These are phyloP conservation scores for Harpagoxenus sublaevis DNA, from an alignment of 2,888 invertebrate species.

Conservation along the genomic window DNA sequence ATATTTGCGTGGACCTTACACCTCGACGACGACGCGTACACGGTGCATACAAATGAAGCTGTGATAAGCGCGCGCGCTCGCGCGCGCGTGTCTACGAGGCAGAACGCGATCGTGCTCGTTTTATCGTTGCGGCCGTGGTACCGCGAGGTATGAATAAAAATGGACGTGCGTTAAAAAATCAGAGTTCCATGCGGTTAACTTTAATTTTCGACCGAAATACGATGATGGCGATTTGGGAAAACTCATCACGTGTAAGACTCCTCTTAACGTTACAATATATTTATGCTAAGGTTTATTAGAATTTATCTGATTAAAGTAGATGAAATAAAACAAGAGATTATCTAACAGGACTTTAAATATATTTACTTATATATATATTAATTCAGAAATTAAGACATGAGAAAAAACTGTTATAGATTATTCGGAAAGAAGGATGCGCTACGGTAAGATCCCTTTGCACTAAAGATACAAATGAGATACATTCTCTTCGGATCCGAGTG, in stretches of 20 bases:
- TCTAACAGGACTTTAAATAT: not conserved
- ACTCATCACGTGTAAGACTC: not conserved
- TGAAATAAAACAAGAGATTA: not conserved
- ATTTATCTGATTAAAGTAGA: not conserved
- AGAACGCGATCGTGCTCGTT: conserved; percentile 34
- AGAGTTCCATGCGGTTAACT: conserved; percentile 11
- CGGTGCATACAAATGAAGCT: conserved; percentile 71
- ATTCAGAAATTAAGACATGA: not conserved
- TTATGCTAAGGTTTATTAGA: conserved; percentile 1
- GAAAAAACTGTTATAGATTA: not conserved
- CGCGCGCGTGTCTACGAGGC: conserved; percentile 13
- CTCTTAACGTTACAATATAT: conserved; percentile 3
- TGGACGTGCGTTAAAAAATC: conserved; percentile 22
- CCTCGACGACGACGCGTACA: conserved; percentile 64
- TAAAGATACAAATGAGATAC: conserved; percentile 40
- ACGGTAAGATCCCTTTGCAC: conserved; percentile 21
- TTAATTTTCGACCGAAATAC: conserved; percentile 2
- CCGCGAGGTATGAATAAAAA: conserved; percentile 39
- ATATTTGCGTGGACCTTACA: conserved; percentile 76
- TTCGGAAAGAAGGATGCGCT: not conserved
- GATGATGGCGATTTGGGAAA: not conserved
- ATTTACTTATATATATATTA: not conserved
- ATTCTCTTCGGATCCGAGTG: conserved; percentile 37
- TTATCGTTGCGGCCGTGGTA: conserved; percentile 1
- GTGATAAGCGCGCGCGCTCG: conserved; percentile 59